These are phyloP conservation scores for Polyommatus iphigenia DNA, from an alignment of 2,888 invertebrate species.

Conservation along the genomic window DNA sequence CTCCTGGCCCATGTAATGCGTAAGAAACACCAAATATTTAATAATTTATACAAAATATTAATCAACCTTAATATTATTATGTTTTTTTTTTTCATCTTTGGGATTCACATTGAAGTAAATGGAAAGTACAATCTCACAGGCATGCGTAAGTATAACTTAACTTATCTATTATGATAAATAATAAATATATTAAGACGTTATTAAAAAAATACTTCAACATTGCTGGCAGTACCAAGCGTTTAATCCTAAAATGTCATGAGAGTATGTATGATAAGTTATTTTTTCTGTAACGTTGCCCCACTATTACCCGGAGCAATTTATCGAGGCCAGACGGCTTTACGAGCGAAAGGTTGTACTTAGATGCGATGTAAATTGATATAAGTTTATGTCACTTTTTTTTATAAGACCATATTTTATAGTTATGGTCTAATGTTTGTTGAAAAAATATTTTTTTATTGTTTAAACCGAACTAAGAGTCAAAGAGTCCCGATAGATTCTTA, in stretches of 20 bases:
- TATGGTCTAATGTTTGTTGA: not conserved
- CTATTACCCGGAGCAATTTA: conserved; percentile 13
- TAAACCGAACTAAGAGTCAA: not conserved
- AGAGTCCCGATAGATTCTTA: not conserved
- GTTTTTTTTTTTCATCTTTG: no score
- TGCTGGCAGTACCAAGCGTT: conserved; percentile 2
- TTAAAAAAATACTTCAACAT: not conserved
- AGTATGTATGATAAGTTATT: conserved; percentile 18
- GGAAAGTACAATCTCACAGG: not conserved
- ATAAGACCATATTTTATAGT: not conserved
- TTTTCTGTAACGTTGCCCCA: not conserved
- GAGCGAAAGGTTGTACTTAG: conserved; percentile 20
- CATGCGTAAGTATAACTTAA: not conserved
- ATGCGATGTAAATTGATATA: conserved; percentile 12
- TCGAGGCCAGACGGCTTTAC: conserved; percentile 25
- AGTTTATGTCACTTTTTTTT: conserved; percentile 23
- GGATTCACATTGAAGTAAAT: no score
- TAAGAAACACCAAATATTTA: no score
- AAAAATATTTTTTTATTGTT: not conserved
- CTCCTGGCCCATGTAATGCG: no score
- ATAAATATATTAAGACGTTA: not conserved
- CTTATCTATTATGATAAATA: not conserved
- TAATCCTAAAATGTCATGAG: conserved; percentile 12
- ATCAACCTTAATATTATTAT: no score
- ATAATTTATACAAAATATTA: no score